A percentile compares a stretch with the other conserved stretches of the same genome.
These are phyloP conservation scores for Bothrops alternatus DNA, from an alignment of 2,797 vertebrate species.

Conservation along the genomic window DNA sequence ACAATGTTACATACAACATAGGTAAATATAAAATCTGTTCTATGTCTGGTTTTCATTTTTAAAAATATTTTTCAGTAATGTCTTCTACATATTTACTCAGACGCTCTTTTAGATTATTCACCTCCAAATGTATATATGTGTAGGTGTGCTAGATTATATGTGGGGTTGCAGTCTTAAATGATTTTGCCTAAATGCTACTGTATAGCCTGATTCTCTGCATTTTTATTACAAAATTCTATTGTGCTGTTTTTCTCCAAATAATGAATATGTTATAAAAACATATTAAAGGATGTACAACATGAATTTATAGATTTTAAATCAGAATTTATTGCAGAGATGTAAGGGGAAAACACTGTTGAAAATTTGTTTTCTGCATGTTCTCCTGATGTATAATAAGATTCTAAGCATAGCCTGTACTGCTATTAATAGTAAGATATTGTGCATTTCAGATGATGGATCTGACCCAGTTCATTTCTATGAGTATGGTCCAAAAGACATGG, in stretches of 20 bases:
- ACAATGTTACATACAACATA: slow-evolving; percentile 79
- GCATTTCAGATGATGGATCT: slow-evolving; percentile 69
- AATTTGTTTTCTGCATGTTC: not conserved
- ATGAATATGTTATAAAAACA: not conserved
- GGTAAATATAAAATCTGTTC: slow-evolving; percentile 62
- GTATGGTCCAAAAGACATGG: slow-evolving; percentile 81
- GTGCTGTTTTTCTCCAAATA: not conserved
- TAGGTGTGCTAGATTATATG: not conserved
- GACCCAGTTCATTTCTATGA: slow-evolving; percentile 77
- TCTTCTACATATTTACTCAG: not conserved
- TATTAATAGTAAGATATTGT: slow-evolving; percentile 3
- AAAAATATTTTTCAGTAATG: not conserved
- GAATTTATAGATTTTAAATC: not conserved
- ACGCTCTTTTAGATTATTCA: not conserved
- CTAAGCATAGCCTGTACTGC: not conserved
- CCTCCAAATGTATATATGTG: not conserved
- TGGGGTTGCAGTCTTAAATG: not conserved
- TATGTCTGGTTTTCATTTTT: not conserved
- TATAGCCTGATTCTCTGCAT: not conserved
- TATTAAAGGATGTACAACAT: not conserved
- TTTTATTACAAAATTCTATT: not conserved
- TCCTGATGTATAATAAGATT: not conserved
- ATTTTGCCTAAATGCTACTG: not conserved
- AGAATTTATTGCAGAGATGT: not conserved
- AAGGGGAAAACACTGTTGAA: not conserved